Evolutionary conservation across 2,888 invertebrate species (phyloP), one percentile per base, ranked within the genome.

Genomic region (Malacosoma neustria): DNA sequence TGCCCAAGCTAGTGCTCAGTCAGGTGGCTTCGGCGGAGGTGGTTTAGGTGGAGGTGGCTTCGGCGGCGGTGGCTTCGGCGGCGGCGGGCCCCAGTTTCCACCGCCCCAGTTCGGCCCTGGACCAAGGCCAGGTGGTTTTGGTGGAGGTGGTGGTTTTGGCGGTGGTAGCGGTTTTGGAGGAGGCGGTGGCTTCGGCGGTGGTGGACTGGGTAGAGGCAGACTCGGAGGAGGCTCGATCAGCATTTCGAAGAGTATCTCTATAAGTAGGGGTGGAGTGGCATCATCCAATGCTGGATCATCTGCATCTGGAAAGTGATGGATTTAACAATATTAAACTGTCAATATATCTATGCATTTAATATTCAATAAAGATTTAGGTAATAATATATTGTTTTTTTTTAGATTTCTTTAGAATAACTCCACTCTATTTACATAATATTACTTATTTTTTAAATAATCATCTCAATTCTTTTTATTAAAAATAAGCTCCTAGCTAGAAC

Each of bases 241-340:
- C 33, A 58, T 66, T 13, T 59, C 71, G 12, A 69, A 70, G 51
- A 70, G 67, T 35, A 54, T 70, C 13, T 61, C 59, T 34, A 61
- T 66, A 13, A 53, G 54, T 14, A 38, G 48, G 2, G 68, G 67
- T 1, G 49, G 62, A 2, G 34, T 42, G 0, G 53, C 60, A 1
- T 53, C 51, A 15, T 56, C 57, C 2, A 61, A 49, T 22, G 51
- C 60, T 3, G 46, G 46, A 13, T 48, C 59, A 4, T 37, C 40
- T 13, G 42, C 52, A 1, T 30, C 34, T 14, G 59, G 58, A 13
- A 52, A 59, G 37, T 51, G 37, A 51, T 15, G 4, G 6, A 11
- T 2, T 9, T 0, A 12, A 1, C 11, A 11, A 9, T 31, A 31
- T 2, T 6, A 1, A 31, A 11, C 11, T 12, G 12, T 31, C 31